Conservation (phyloP, 2,113 vertebrate genomes). For the Macrotis lagotis region DNA sequence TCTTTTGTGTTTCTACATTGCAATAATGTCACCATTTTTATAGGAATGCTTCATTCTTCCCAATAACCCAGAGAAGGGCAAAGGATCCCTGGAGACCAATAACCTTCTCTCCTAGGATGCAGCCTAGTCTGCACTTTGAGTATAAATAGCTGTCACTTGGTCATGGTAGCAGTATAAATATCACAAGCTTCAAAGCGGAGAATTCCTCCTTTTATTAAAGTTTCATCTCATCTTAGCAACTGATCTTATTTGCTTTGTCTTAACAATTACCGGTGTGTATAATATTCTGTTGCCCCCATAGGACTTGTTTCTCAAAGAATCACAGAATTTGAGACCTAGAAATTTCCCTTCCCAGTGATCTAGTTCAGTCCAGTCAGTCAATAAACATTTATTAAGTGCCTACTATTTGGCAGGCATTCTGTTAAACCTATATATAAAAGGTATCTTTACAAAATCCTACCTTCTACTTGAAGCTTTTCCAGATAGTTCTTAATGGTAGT, state of each 20-base stretch:
- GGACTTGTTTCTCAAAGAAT: not conserved
- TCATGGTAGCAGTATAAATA: not conserved
- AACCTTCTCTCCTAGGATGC: too few species aligned
- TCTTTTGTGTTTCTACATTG: not conserved
- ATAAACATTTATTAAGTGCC: not conserved
- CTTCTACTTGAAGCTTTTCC: not conserved
- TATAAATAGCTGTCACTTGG: not conserved
- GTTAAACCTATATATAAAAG: not conserved
- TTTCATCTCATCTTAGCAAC: not conserved
- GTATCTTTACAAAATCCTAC: not conserved
- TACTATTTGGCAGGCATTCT: not conserved
- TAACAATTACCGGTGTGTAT: not conserved
- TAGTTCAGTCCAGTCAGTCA: not conserved
- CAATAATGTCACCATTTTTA: not conserved
- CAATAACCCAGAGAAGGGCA: not conserved
- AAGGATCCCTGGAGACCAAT: not conserved
- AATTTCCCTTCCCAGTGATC: not conserved
- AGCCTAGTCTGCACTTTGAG: not conserved
- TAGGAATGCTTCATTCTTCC: not conserved
- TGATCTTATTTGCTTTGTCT: not conserved
- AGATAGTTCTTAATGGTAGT: not conserved
- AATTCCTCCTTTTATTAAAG: not conserved
- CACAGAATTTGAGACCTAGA: not conserved
- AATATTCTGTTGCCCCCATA: not conserved
- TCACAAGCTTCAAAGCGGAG: not conserved